Percentiles rank a stretch among this genome's conserved stretches.
phyloP scores from a whole-genome alignment of 1,140 invertebrate genomes.

The Agraylea sexmaculata region DNA sequence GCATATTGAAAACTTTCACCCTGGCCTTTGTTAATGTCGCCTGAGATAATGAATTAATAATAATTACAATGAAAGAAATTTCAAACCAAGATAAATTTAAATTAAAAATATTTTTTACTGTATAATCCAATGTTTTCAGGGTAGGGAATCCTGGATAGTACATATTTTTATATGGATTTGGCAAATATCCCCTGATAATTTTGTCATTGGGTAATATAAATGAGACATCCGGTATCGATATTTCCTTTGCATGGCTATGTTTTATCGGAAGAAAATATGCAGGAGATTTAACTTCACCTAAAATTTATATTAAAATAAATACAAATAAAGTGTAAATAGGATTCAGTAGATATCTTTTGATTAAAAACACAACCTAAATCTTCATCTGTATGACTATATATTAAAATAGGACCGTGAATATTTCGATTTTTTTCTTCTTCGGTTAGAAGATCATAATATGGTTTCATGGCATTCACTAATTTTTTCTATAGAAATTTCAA shows the following conservation, averaged over 20 bases:
- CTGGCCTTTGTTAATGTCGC: conserved; percentile 53
- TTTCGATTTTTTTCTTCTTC: conserved; percentile 67
- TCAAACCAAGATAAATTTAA: background rate
- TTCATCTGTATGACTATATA: conserved; percentile 57
- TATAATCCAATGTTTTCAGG: conserved; percentile 69
- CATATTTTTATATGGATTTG: conserved; percentile 53
- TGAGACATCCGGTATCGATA: conserved; percentile 42
- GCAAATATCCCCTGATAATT: conserved; percentile 62
- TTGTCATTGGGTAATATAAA: conserved; percentile 46
- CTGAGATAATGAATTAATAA: conserved; percentile 31
- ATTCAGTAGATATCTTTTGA: conserved; percentile 20
- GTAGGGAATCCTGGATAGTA: conserved; percentile 87
- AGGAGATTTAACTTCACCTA: conserved; percentile 38
- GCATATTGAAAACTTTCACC: conserved; percentile 79
- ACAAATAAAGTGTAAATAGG: conserved; percentile 19
- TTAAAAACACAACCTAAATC: conserved; percentile 37
- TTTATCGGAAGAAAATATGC: conserved; percentile 53
- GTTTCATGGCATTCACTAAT: conserved; percentile 66
- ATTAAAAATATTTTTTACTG: conserved; percentile 34
- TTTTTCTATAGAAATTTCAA: conserved; percentile 44
- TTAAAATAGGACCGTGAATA: conserved; percentile 70
- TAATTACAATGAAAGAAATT: background rate
- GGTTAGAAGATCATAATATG: conserved; percentile 54
- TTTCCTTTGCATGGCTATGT: conserved; percentile 45
- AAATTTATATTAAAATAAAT: conserved; percentile 13